These are phyloP conservation scores for Urocyon cinereoargenteus DNA, from an alignment of 2,797 vertebrate genomes.

Conservation along the genomic window DNA sequence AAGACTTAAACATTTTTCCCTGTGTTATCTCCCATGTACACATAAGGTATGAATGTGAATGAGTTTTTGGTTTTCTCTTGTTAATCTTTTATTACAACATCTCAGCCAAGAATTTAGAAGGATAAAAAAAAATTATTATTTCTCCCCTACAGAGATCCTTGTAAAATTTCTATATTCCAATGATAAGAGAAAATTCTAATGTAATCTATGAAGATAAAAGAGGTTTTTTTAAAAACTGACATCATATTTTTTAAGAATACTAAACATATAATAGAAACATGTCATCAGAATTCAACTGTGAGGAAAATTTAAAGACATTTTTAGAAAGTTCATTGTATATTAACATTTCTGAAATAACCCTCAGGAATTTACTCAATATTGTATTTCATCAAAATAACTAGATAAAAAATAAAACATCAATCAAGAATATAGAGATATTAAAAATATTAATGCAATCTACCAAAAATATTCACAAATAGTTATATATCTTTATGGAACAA, in stretches of 20 bases:
- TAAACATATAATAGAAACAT: constrained; percentile 8
- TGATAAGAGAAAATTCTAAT: background rate
- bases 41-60: background rate
- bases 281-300: background rate
- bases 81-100: background rate
- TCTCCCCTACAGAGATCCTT: background rate
- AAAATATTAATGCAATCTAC: constrained; percentile 36
- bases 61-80: background rate
- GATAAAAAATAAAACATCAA: background rate
- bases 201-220: background rate
- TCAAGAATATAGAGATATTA: background rate
- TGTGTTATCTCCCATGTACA: background rate
- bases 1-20: background rate
- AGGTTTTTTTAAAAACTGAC: background rate
- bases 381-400: background rate
- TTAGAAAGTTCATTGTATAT: background rate
- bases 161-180: constrained; percentile 9
- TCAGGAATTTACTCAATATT: background rate
- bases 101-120: background rate
- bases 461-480: background rate
- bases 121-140: background rate
- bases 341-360: background rate
- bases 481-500: background rate
- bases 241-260: background rate
- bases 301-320: constrained; percentile 12